Base-by-base conservation (phyloP, 2,113 vertebrate genomes). In the Anguilla japonica region DNA sequence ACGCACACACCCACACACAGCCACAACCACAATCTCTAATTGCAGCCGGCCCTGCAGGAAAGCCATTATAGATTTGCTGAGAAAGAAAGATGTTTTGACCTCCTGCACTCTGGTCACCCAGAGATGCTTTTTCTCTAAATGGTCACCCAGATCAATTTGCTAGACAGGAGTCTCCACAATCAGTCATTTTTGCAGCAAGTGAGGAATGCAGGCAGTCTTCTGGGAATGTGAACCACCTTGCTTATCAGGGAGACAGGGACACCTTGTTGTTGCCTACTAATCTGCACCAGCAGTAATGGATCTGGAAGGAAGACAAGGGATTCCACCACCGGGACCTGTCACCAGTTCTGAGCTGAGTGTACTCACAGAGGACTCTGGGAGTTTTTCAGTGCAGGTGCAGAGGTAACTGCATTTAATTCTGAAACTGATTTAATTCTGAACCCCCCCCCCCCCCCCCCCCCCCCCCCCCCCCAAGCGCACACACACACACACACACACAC, bases 131-230 rank as follows among this genome's bases (percentile, higher is more conserved):
- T 29, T 85, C 71, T 41, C 63, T 41, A 75, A 79, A 78, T 50
- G 63, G n/a, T 41, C 34, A 40, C 56, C 29, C 75, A 79, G 53
- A 81, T 86, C 79, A 60, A 41, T 86, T 60, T 81, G 5, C 78
- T 20, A 18, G 0, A 60, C 50, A 81, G 84, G 39, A 41, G 84
- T 22, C 39, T n/a, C 84, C 29, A 41, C 41, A 46, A 57, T 85
- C 22, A n/a, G 29, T 81, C 39, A 81, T 81, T 81, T 81, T 18
- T 81, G 41, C 63, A 78, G 13, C 46, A 34, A 84, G 22, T 43
- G 39, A 46, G 83, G 26, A 75, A 22, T 18, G 41, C 41, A 57
- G 29, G 63, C 5, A 18, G 4, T 75, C 2, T 26, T 63, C 26
- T 29, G 40, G n/a, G 13, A 78, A 41, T 46, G 50, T 41, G 60